These are phyloP conservation scores for Pinna nobilis DNA, from an alignment of 1,140 invertebrate species.

Conservation along the genomic window DNA sequence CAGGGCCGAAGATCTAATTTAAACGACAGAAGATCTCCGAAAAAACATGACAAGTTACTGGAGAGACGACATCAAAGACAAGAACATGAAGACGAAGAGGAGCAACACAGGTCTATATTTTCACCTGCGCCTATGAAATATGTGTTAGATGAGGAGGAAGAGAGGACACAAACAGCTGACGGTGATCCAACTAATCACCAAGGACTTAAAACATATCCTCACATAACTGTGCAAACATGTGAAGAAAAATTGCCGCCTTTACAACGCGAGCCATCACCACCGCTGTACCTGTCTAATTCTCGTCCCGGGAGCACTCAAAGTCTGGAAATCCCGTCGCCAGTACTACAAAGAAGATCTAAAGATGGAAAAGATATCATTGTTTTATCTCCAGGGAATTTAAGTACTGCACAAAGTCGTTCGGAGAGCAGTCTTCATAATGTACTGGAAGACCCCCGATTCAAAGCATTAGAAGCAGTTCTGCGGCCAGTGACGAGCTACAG, in stretches of 20 bases:
- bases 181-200: background rate
- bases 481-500: background rate
- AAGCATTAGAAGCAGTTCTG: background rate
- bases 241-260: slow-evolving; percentile 34
- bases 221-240: slow-evolving; percentile 45
- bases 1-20: no score
- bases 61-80: slow-evolving; percentile 6
- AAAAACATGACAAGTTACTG: slow-evolving; percentile 8
- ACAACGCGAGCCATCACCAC: slow-evolving; percentile 7
- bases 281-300: slow-evolving; percentile 27
- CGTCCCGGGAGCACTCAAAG: slow-evolving; percentile 37
- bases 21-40: background rate
- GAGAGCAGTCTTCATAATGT: slow-evolving; percentile 28
- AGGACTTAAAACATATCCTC: slow-evolving; percentile 20
- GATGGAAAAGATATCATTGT: slow-evolving; percentile 33
- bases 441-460: background rate
- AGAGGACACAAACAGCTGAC: background rate
- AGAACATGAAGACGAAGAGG: background rate
- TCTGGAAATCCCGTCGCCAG: slow-evolving; percentile 36
- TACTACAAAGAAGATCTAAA: slow-evolving; percentile 18
- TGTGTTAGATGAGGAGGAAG: background rate
- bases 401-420: slow-evolving; percentile 24
- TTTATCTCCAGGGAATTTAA: slow-evolving; percentile 19
- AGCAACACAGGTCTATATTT: background rate
- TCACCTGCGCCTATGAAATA: slow-evolving; percentile 15